Conservation (phyloP, 2,113 vertebrate species). For the Aptenodytes forsteri region DNA sequence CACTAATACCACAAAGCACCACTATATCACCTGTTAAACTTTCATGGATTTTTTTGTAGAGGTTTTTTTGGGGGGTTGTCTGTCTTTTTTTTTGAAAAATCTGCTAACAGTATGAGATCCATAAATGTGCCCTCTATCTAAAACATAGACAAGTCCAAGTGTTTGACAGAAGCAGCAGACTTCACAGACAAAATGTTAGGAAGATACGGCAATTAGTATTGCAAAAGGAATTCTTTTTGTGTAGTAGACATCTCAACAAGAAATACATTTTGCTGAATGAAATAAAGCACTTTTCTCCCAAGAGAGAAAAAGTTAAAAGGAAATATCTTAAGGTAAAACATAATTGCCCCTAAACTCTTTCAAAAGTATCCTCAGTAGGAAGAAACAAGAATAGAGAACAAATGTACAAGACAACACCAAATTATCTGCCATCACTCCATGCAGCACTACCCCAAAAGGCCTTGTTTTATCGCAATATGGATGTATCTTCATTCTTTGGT, state of each 20-base stretch:
- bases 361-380: not conserved
- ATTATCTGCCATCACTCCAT: not conserved
- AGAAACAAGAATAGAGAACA: not conserved
- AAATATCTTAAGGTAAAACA: not conserved
- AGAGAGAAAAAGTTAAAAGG: not conserved
- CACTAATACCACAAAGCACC: not conserved
- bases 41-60: not conserved
- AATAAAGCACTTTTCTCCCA: not conserved
- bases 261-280: not conserved
- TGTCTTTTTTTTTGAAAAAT: not conserved
- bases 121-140: not conserved
- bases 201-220: not conserved
- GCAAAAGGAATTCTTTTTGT: not conserved
- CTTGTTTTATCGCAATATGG: not conserved
- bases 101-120: not conserved
- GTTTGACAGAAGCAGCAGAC: not conserved
- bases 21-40: not conserved
- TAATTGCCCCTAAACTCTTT: not conserved
- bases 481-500: not conserved
- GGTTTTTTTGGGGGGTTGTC: accelerated
- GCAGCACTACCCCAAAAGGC: not conserved
- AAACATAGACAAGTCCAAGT: not conserved
- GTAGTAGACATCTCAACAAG: not conserved
- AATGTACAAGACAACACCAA: not conserved
- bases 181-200: not conserved